phyloP scores from a whole-genome alignment of 53 echinoderm and acorn worm genomes.

The Stichopus horrens region DNA sequence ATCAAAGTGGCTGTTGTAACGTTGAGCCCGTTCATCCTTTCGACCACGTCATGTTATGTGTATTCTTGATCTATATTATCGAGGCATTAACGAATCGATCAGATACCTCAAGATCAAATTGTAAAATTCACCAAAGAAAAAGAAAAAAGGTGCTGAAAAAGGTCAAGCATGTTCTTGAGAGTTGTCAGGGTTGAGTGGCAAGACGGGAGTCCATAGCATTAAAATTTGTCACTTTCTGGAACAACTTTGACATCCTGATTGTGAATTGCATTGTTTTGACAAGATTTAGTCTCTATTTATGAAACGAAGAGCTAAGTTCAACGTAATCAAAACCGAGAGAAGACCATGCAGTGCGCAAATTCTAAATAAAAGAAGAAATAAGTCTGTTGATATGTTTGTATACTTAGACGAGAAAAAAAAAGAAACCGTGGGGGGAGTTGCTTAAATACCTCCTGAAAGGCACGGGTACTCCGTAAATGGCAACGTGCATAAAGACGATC shows the following conservation, averaged over 20 bases:
- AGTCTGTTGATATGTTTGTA: no score
- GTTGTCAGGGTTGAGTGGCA: background rate
- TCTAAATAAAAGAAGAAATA: no score
- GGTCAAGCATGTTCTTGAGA: background rate
- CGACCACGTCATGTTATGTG: background rate
- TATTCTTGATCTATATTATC: background rate
- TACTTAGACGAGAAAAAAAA: no score
- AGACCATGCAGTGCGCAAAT: no score
- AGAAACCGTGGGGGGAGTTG: no score
- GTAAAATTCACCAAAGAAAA: no score
- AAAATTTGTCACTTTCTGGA: conserved; percentile 16
- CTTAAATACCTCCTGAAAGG: no score
- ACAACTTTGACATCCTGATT: conserved; percentile 25
- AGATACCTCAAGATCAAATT: background rate
- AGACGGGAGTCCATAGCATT: background rate
- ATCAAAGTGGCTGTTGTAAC: background rate
- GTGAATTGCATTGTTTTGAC: conserved; percentile 34
- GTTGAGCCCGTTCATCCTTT: background rate
- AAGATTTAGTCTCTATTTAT: conserved; percentile 17
- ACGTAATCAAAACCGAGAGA: background rate
- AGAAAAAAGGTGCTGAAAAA: background rate
- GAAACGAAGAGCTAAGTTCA: background rate
- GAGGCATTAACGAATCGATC: background rate
- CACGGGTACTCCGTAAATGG: no score
- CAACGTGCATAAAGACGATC: no score